phyloP scores from a whole-genome alignment of 2,797 vertebrate genomes.

The Tragopan temminckii region DNA sequence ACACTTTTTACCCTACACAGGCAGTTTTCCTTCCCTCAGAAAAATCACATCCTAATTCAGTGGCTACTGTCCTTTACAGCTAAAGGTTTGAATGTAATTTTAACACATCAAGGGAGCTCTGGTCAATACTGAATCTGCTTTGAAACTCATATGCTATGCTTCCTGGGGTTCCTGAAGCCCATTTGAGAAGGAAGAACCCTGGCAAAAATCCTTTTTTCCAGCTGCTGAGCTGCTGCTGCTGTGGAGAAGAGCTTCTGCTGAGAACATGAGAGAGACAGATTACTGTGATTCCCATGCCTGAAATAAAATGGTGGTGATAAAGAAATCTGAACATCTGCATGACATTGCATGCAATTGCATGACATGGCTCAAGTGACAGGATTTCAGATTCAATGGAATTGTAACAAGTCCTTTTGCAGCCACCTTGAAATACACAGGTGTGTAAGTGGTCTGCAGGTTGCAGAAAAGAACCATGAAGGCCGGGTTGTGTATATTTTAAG shows the following conservation, averaged over 20 bases:
- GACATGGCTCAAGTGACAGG: background rate
- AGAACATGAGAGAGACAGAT: background rate
- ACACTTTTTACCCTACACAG: background rate
- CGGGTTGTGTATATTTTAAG: background rate
- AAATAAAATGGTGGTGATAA: background rate
- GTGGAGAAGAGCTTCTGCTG: background rate
- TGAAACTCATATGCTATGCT: background rate
- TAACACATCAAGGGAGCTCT: background rate
- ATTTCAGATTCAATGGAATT: background rate
- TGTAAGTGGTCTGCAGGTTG: accelerated
- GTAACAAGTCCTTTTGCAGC: background rate
- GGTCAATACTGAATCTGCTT: slow-evolving; percentile 2
- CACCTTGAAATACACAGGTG: background rate
- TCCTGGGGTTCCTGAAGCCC: background rate
- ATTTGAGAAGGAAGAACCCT: background rate
- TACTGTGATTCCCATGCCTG: background rate
- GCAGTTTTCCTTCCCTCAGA: background rate
- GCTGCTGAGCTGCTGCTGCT: background rate
- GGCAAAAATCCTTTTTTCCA: background rate
- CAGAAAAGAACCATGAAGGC: background rate
- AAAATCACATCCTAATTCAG: background rate
- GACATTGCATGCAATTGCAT: background rate
- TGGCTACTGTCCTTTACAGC: background rate
- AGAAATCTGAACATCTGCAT: background rate
- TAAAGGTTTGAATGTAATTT: background rate